Conservation (phyloP, 1,140 invertebrate genomes). For the Yoshiicerus persimilis region DNA sequence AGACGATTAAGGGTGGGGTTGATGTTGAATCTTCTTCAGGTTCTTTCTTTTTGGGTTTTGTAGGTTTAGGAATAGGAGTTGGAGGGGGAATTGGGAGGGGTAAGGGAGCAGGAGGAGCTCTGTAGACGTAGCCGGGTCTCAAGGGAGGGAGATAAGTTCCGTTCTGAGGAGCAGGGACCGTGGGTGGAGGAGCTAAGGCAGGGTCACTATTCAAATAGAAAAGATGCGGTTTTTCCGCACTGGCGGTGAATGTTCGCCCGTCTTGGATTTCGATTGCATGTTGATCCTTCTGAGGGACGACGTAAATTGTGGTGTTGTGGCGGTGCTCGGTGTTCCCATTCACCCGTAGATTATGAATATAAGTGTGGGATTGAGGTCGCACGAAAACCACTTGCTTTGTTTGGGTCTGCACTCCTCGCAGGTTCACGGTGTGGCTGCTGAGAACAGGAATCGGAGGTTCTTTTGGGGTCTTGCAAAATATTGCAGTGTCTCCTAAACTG, state of each 20-base stretch:
- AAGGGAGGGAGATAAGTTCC: background rate
- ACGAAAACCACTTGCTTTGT: background rate
- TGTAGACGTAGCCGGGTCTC: background rate
- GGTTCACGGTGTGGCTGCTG: background rate
- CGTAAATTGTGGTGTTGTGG: background rate
- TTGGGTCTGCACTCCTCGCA: background rate
- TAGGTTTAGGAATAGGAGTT: background rate
- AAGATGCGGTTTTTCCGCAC: background rate
- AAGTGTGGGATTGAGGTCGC: background rate
- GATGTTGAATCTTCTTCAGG: background rate
- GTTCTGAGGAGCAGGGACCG: background rate
- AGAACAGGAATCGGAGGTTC: background rate
- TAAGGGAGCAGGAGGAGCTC: background rate
- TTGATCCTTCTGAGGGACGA: background rate
- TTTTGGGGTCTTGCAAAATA: background rate
- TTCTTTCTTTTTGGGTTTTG: background rate
- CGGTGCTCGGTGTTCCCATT: background rate
- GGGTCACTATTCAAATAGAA: background rate
- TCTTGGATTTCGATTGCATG: background rate
- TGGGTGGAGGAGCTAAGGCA: too few species aligned
- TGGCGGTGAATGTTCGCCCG: background rate
- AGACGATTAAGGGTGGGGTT: background rate
- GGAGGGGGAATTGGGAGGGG: background rate
- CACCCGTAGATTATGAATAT: background rate
- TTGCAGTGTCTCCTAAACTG: background rate